These are phyloP conservation scores for Anolis sagrei DNA, from an alignment of 2,113 vertebrate genomes.

Conservation along the genomic window DNA sequence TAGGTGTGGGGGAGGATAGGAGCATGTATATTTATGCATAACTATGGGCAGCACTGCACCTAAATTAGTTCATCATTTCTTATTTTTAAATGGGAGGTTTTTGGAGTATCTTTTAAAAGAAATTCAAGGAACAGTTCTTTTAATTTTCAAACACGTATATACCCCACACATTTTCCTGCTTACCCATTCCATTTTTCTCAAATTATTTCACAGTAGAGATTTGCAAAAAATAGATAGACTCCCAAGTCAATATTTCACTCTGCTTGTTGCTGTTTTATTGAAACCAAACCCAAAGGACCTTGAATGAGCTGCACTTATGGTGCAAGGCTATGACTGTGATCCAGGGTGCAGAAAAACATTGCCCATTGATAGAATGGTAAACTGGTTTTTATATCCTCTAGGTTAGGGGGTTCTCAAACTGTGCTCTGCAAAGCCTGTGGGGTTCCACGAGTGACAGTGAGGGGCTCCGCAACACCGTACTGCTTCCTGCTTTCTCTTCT, in stretches of 20 bases:
- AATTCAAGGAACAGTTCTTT: background rate
- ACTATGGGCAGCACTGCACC: background rate
- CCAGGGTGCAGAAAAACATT: background rate
- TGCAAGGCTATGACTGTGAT: background rate
- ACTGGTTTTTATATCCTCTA: background rate
- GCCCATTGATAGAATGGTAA: background rate
- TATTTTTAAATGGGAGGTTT: background rate
- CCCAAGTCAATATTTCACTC: background rate
- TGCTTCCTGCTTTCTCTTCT: too few relatives aligned
- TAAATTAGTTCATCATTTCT: slow-evolving; percentile 12
- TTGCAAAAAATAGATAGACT: background rate
- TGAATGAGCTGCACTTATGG: background rate
- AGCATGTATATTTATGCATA: background rate
- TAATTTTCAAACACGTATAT: background rate
- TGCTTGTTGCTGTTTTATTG: background rate
- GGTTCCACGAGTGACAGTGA: too few relatives aligned
- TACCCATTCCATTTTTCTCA: background rate
- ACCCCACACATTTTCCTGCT: background rate
- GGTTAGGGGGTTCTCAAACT: background rate
- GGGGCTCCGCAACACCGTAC: too few relatives aligned
- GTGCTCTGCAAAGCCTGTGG: too few relatives aligned
- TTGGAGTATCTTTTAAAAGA: background rate
- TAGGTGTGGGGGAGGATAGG: background rate
- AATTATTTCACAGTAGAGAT: background rate
- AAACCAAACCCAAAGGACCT: background rate